Evolutionary conservation across 2,888 invertebrate genomes (phyloP), one percentile per base, ranked within the genome.

Genomic region (Alloscopus bannaensis): DNA sequence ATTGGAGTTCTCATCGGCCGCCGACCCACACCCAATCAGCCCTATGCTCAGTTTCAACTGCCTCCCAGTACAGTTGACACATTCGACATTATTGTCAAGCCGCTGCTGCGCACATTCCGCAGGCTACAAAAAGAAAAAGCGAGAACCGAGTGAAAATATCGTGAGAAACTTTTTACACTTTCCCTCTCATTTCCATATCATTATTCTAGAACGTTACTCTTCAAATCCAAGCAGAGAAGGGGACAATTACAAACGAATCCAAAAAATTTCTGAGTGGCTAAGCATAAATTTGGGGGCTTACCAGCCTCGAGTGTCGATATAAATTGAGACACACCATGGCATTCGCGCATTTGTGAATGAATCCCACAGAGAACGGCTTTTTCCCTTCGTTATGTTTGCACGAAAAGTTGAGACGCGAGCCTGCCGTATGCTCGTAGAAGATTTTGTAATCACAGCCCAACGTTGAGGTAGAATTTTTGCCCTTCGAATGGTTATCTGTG

Each of bases 241-340:
- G n/a, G n/a, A n/a, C n/a, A n/a, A n/a, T n/a, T n/a, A n/a, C n/a
- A n/a, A n/a, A n/a, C n/a, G n/a, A n/a, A n/a, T n/a, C n/a, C n/a
- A n/a, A n/a, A n/a, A n/a, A n/a, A n/a, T n/a, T n/a, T n/a, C n/a
- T n/a, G n/a, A n/a, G n/a, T n/a, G n/a, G n/a, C n/a, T n/a, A n/a
- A n/a, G n/a, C n/a, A n/a, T n/a, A n/a, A n/a, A n/a, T n/a, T n/a
- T n/a, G n/a, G n/a, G n/a, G n/a, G n/a, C 66, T 71, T 80, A 80
- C 80, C 80, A 80, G 42, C 26, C 80, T 64, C 6, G 59, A 65
- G 22, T 70, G 59, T 22, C 55, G 31, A 42, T 69, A 79, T 36
- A 72, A 55, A 22, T 75, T 76, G 11, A 75, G 47, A 50, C 81
- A 82, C 16, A 71, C 40, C 60, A 82, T 80, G 8, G 81, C 66